phyloP scores from a whole-genome alignment of 2,888 invertebrate species.

The Sinopyrophorus schimmeli region DNA sequence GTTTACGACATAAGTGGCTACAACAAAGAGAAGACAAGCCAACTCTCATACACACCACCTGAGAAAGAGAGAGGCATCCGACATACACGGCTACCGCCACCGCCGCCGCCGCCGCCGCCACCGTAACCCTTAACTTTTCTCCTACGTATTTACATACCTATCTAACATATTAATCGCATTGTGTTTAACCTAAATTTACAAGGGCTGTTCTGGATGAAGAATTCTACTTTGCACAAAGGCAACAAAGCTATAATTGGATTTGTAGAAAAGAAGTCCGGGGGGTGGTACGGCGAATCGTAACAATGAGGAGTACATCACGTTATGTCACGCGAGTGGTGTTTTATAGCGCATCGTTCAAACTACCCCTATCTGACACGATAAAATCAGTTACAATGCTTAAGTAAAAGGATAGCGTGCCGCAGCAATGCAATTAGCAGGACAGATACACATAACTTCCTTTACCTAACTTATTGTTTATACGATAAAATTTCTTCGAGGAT shows the following conservation, averaged over 20 bases:
- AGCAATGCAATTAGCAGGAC: conserved; percentile 23
- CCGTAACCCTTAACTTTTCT: conserved; percentile 22
- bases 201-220: background rate
- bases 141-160: conserved; percentile 33
- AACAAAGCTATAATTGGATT: conserved; percentile 7
- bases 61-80: conserved; percentile 22
- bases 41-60: too few relatives aligned
- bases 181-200: conserved; percentile 28
- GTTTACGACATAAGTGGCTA: conserved; percentile 32
- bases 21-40: conserved; percentile 17
- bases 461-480: conserved; percentile 19
- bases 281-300: conserved; percentile 21
- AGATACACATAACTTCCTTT: conserved; percentile 26
- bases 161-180: conserved; percentile 30
- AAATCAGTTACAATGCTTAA: conserved; percentile 25
- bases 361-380: conserved; percentile 29
- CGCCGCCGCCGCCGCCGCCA: too few relatives aligned
- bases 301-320: conserved; percentile 6
- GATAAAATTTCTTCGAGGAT: conserved; percentile 9
- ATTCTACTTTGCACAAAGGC: too few relatives aligned
- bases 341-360: conserved; percentile 30
- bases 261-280: conserved; percentile 12
- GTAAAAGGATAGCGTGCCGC: conserved; percentile 23
- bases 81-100: conserved; percentile 32
- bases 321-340: conserved; percentile 29